These are phyloP conservation scores for Trissolcus brochymenae DNA, from an alignment of 2,888 invertebrate species.

Conservation along the genomic window DNA sequence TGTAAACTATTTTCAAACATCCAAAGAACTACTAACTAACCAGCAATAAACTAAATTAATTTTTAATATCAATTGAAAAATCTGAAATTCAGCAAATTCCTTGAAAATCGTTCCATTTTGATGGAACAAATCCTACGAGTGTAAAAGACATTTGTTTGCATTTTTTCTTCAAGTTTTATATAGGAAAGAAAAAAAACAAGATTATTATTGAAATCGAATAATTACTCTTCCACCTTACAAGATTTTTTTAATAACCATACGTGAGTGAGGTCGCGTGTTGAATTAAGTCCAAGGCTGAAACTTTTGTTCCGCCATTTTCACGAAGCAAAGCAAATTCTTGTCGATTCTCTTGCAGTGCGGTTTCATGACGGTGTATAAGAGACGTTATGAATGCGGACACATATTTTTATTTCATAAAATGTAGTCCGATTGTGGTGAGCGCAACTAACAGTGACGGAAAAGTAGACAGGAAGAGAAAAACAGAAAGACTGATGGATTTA, in stretches of 20 bases:
- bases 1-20: too few species aligned
- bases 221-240: constrained; percentile 13
- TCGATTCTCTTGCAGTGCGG: constrained; percentile 37
- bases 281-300: constrained; percentile 49
- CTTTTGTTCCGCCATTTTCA: constrained; percentile 29
- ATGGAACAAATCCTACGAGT: too few species aligned
- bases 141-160: neutral
- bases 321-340: constrained; percentile 41
- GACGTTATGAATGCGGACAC: constrained; percentile 36
- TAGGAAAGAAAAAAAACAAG: too few species aligned
- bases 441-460: constrained; percentile 13
- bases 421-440: constrained; percentile 31
- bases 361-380: constrained; percentile 43
- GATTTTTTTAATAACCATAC: constrained; percentile 28
- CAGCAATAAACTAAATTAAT: too few species aligned
- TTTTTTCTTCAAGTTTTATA: constrained; percentile 11
- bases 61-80: too few species aligned
- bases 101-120: too few species aligned
- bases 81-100: too few species aligned
- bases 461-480: constrained; percentile 8
- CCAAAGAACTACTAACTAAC: too few species aligned
- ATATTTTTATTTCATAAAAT: constrained; percentile 34
- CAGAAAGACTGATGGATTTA: constrained; percentile 39
- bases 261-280: constrained; percentile 23
- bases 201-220: constrained; percentile 18